Percentiles rank a stretch among this genome's conserved stretches.
Conservation (phyloP, 2,888 invertebrate species). For the Cetonia aurata region DNA sequence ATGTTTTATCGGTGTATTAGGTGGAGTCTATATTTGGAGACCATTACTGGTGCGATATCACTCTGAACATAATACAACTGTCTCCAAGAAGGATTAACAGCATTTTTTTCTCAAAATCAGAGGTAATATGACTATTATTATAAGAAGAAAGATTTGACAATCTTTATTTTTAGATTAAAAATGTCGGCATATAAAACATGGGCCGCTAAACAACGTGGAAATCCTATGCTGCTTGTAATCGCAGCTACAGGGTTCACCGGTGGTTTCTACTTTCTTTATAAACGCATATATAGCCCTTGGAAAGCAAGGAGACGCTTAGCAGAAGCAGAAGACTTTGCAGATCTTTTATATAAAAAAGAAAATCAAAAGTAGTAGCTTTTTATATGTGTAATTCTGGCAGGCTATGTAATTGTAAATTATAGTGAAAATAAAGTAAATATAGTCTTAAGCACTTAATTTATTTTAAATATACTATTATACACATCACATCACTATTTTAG, state of each 20-base stretch:
- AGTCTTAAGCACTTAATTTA: constrained; percentile 30
- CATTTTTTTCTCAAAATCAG: constrained; percentile 2
- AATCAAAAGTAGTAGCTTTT: neutral
- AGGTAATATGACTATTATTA: constrained; percentile 4
- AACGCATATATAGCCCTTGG: constrained; percentile 54
- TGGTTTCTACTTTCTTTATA: constrained; percentile 51
- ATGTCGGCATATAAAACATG: constrained; percentile 50
- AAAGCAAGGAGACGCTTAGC: constrained; percentile 40
- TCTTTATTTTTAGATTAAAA: constrained; percentile 29
- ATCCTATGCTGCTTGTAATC: constrained; percentile 52
- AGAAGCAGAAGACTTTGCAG: constrained; percentile 49
- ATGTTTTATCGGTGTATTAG: constrained; percentile 59
- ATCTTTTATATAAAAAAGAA: constrained; percentile 49
- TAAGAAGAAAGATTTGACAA: neutral
- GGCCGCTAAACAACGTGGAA: constrained; percentile 52
- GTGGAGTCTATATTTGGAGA: constrained; percentile 65
- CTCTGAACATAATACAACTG: constrained; percentile 21
- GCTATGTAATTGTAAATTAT: constrained; percentile 19
- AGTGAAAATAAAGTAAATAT: constrained; percentile 17
- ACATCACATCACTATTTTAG: constrained; percentile 18
- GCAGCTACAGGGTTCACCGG: constrained; percentile 52
- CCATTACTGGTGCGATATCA: constrained; percentile 57
- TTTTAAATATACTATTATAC: constrained; percentile 38
- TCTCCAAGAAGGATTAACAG: neutral
- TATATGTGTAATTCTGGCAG: neutral